These are phyloP conservation scores for Amphilophus citrinellus DNA, from an alignment of 2,113 vertebrate genomes.

Conservation along the genomic window DNA sequence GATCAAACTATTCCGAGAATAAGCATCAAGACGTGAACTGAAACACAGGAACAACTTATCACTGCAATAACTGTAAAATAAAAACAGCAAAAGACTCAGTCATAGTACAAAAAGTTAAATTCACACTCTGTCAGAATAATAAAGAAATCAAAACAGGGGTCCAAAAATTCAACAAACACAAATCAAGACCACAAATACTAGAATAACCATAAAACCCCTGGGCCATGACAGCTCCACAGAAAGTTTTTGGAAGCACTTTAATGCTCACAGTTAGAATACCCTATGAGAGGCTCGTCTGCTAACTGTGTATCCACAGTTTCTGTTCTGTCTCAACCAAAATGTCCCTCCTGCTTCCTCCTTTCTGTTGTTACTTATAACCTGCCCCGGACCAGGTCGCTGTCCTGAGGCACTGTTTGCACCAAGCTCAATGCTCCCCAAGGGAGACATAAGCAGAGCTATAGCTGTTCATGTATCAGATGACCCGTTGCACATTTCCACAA, in stretches of 20 bases:
- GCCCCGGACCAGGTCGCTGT: slow-evolving; percentile 47
- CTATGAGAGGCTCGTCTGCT: neutral
- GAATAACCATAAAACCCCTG: neutral
- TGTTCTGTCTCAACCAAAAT: slow-evolving; percentile 38
- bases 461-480: slow-evolving; percentile 68
- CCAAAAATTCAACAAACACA: neutral
- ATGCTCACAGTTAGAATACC: neutral
- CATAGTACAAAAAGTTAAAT: neutral
- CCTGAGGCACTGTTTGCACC: slow-evolving; percentile 56
- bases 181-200: neutral
- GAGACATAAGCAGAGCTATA: slow-evolving; percentile 71
- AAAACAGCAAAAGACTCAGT: neutral
- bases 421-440: slow-evolving; percentile 58
- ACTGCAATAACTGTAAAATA: neutral
- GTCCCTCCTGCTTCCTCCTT: slow-evolving; percentile 14
- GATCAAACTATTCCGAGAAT: neutral
- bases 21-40: neutral
- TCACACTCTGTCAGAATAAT: neutral
- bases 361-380: slow-evolving; percentile 54
- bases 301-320: slow-evolving; percentile 15
- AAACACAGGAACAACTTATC: neutral
- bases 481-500: slow-evolving; percentile 52
- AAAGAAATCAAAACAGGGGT: neutral
- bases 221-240: neutral
- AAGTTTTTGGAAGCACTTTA: neutral